Conservation (phyloP, 2,113 vertebrate species). For the Piaya cayana region DNA sequence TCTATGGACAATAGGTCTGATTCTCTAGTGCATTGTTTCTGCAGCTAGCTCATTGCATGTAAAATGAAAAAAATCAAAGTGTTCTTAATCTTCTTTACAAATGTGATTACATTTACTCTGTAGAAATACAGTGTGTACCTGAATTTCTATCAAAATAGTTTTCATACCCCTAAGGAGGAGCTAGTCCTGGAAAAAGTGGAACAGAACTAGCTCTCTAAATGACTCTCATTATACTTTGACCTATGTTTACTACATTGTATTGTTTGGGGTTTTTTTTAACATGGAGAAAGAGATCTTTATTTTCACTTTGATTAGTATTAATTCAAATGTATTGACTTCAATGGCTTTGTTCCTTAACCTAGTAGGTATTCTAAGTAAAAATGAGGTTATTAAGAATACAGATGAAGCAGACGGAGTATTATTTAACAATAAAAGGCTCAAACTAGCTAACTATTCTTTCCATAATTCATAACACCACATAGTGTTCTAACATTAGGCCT, state of each 20-base stretch:
- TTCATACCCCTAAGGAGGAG: not conserved
- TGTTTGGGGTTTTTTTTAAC: not conserved
- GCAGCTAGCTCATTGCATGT: not conserved
- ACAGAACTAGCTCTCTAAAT: not conserved
- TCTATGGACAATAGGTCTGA: not conserved
- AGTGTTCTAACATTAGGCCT: not conserved
- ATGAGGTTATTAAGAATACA: not conserved
- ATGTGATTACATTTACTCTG: not conserved
- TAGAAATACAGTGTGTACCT: not conserved
- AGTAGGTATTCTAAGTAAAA: not conserved
- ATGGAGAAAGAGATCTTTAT: rapidly evolving
- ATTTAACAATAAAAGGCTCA: not conserved
- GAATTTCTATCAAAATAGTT: not conserved
- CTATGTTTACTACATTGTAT: not conserved
- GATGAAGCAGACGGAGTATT: not conserved
- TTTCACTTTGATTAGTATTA: not conserved
- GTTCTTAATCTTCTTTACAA: not conserved
- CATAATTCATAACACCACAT: not conserved
- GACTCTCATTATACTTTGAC: not conserved
- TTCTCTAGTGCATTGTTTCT: not conserved
- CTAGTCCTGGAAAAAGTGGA: not conserved
- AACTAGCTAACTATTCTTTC: not conserved
- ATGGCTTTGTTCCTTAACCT: not conserved
- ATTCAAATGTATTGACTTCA: not conserved
- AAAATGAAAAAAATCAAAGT: not conserved